Evolutionary conservation across 2,113 vertebrate species (phyloP).

Genomic region (Hemiscyllium ocellatum): DNA sequence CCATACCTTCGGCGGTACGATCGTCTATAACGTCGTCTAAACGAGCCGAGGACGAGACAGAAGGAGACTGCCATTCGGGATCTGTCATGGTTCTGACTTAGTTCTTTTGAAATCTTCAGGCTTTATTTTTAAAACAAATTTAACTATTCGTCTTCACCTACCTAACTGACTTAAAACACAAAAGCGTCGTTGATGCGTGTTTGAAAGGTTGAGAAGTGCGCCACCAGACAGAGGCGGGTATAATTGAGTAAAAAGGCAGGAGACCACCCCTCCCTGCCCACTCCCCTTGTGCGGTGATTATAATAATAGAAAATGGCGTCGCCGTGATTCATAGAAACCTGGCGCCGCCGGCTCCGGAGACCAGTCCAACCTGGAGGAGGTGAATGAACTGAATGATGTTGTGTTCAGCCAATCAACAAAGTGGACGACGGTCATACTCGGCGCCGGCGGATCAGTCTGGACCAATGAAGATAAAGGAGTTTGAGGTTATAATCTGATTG

Average conservation of each 20-base stretch:
- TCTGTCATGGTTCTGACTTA: constrained; percentile 12
- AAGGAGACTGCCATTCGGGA: neutral
- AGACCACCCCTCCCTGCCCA: neutral
- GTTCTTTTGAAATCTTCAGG: neutral
- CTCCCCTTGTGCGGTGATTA: neutral
- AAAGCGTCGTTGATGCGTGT: neutral
- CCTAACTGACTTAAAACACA: neutral
- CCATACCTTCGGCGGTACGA: neutral
- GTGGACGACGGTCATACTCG: neutral
- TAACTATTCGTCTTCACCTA: neutral
- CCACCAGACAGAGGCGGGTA: neutral
- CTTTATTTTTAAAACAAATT: neutral
- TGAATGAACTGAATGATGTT: neutral
- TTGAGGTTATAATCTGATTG: neutral
- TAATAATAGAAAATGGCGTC: neutral
- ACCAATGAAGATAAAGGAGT: neutral
- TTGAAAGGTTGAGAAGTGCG: neutral
- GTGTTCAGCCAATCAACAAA: neutral
- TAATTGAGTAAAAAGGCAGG: neutral
- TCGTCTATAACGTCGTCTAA: neutral
- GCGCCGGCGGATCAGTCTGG: neutral
- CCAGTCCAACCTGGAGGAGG: neutral
- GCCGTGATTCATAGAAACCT: neutral
- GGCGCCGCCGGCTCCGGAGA: neutral
- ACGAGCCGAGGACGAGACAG: neutral